phyloP scores from a whole-genome alignment of 2,113 vertebrate species.

The Suncus etruscus region DNA sequence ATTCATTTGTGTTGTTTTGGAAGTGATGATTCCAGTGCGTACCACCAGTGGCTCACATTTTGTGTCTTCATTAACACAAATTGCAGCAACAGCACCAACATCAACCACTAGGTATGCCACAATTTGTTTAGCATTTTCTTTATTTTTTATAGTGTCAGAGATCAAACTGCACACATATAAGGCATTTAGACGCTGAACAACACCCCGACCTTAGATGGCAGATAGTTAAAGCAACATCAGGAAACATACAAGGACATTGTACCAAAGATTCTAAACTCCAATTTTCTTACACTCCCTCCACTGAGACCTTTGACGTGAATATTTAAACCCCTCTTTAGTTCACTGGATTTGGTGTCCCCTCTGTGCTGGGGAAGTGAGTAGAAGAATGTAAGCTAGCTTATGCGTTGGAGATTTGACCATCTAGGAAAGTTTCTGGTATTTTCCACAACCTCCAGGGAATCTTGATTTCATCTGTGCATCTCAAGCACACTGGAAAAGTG shows the following conservation, averaged over 20 bases:
- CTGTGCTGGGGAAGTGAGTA: neutral
- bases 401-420: neutral
- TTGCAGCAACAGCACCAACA: no score
- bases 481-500: neutral
- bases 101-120: no score
- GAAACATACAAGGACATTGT: conserved; percentile 1
- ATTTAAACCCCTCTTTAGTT: neutral
- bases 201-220: neutral
- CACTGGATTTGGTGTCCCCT: neutral
- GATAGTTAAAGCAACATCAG: conserved; percentile 18
- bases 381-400: neutral
- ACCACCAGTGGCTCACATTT: no score
- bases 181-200: no score
- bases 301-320: neutral
- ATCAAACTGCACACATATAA: no score
- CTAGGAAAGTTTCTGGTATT: neutral
- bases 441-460: neutral
- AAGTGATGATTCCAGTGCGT: no score
- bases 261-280: conserved; percentile 1
- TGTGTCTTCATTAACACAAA: no score
- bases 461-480: neutral
- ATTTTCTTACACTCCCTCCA: neutral
- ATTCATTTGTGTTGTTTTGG: conserved; percentile 11
- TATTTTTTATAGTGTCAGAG: no score
- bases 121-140: no score